These are phyloP conservation scores for Andrena haemorrhoa DNA, from an alignment of 2,888 invertebrate species.

Conservation along the genomic window DNA sequence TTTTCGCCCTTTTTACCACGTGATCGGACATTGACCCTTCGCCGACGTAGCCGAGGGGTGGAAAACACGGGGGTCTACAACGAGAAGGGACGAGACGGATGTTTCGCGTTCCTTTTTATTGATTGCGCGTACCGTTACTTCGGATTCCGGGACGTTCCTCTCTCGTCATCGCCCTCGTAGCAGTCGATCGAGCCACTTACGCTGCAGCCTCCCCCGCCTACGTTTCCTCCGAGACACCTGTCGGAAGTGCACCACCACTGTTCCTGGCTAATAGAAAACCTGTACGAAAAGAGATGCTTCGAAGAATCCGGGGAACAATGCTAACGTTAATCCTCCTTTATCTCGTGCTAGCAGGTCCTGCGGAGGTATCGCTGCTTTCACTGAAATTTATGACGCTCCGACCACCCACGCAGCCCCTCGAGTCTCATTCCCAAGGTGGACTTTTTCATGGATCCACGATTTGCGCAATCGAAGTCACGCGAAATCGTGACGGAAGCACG, in stretches of 20 bases:
- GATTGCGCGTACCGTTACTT: conserved; percentile 64
- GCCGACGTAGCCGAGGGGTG: conserved; percentile 68
- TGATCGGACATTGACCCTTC: conserved; percentile 74
- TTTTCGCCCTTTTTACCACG: conserved; percentile 74
- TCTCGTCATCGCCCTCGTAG: conserved; percentile 18
- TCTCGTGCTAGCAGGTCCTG: too few relatives aligned
- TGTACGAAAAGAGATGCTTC: not conserved
- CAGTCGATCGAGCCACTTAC: conserved; percentile 39
- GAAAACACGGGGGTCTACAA: conserved; percentile 66
- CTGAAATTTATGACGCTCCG: too few relatives aligned
- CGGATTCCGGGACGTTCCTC: conserved; percentile 49
- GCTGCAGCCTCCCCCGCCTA: conserved; percentile 9
- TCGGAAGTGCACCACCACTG: not conserved
- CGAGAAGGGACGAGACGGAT: conserved; percentile 69
- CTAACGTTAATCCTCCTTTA: too few relatives aligned
- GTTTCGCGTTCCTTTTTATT: conserved; percentile 68
- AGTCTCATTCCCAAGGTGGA: not conserved
- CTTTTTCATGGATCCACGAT: not conserved
- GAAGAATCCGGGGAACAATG: not conserved
- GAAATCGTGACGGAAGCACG: not conserved
- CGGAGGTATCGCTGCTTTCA: too few relatives aligned
- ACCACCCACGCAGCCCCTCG: too few relatives aligned
- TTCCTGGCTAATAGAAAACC: not conserved
- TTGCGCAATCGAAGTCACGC: conserved; percentile 3
- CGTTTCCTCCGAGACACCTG: conserved; percentile 5